Conservation (phyloP, 2,797 vertebrate genomes). For the Delichon dasypus region DNA sequence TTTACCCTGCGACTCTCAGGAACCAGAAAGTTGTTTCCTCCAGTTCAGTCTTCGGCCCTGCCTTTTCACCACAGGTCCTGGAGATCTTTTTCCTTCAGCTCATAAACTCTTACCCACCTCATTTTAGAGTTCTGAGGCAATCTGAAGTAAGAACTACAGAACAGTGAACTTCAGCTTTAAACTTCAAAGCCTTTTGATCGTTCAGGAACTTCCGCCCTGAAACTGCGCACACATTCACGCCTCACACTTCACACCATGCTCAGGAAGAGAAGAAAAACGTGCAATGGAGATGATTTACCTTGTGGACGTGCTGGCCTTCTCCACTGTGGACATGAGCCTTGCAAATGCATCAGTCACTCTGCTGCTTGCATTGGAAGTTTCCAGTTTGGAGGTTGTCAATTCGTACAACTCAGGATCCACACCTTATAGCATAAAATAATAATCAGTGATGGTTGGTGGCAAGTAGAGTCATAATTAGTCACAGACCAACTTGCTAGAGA, state of each 20-base stretch:
- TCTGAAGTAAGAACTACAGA: neutral
- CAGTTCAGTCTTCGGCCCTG: neutral
- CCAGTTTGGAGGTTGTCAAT: conserved; percentile 88
- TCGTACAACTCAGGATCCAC: conserved; percentile 92
- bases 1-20: neutral
- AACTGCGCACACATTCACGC: neutral
- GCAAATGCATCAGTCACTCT: conserved; percentile 84
- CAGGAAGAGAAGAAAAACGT: neutral
- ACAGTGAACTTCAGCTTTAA: neutral
- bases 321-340: conserved; percentile 87
- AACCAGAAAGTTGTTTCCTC: neutral
- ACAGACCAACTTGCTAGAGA: conserved; percentile 61
- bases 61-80: neutral
- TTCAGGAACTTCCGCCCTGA: neutral
- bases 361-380: conserved; percentile 73
- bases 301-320: conserved; percentile 84
- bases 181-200: neutral
- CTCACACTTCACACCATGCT: neutral
- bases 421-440: conserved; percentile 82
- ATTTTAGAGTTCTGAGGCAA: neutral
- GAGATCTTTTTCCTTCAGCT: neutral
- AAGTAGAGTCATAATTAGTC: conserved; percentile 16
- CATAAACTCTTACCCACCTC: neutral
- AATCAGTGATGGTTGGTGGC: conserved; percentile 73
- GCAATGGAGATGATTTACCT: conserved; percentile 73